Evolutionary conservation across 92 coral and sea anemone genomes (phyloP), one percentile per base, ranked within the genome.

Genomic region (Pocillopora grandis): DNA sequence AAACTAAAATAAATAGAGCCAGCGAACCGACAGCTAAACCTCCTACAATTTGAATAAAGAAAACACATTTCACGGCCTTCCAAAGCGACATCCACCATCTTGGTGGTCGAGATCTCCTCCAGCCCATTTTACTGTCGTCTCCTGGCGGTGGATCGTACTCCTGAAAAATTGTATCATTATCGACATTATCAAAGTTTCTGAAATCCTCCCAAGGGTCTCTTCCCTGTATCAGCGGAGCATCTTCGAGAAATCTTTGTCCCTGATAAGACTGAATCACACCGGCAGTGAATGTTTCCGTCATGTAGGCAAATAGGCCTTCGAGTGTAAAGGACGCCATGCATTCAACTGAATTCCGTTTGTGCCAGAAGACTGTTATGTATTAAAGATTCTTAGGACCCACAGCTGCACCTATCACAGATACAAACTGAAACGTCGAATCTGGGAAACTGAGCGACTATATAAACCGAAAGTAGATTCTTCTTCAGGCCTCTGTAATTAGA

Each of bases 41-140:
- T 18, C 89, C 86, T 17, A 90, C 16, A 48, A 89, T 89, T 64
- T 90, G 94, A 15, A 90, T 87, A 21, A 71, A 75, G 18, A 90
- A 65, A 15, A 84, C 94, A 49, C 27, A 70, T 66, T 74, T 90
- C 59, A 88, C 66, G 58, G 84, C 48, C 11, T 48, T 76, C 76
- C 79, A 72, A 17, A 84, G 75, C 62, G 64, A 74, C 52, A 36
- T 37, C 33, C 83, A 69, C 52, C 86, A 75, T 73, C 42, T 20
- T 20, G 78, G 9, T 5, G 84, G 86, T 12, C 80, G 85, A 27
- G 81, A 82, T 71, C 73, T 66, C 20, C 73, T 84, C 94, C 94
- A 91, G 8, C 88, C 84, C 77, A 80, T 88, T 12, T 88, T 88
- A 33, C 84, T 89, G 42, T 33, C 62, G 67, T 87, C 88, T 10